Evolutionary conservation across 2,888 invertebrate genomes (phyloP).

Genomic region (Drosophila mettleri): DNA sequence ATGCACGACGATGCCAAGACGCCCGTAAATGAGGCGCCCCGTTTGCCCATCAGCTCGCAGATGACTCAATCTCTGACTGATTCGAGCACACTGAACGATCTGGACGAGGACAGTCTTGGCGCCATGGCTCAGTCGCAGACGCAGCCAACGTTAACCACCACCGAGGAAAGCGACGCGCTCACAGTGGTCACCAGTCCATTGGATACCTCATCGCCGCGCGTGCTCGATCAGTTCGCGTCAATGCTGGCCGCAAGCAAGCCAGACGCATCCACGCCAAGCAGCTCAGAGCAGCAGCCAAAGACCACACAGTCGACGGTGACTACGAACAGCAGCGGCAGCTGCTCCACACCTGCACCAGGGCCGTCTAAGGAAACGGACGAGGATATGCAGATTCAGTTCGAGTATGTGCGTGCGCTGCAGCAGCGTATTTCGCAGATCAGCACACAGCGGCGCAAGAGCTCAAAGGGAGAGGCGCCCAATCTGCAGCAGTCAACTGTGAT

Average conservation of each 20-base stretch:
- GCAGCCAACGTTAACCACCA: slow-evolving; percentile 85
- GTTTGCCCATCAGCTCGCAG: slow-evolving; percentile 31
- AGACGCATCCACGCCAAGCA: slow-evolving; percentile 79
- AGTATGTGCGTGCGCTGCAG: slow-evolving; percentile 89
- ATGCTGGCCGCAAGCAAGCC: slow-evolving; percentile 53
- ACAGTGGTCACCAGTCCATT: slow-evolving; percentile 87
- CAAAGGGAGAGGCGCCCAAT: slow-evolving; percentile 84
- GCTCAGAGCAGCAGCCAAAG: slow-evolving; percentile 83
- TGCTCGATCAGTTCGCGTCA: slow-evolving; percentile 70
- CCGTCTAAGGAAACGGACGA: slow-evolving; percentile 54
- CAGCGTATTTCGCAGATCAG: slow-evolving; percentile 90
- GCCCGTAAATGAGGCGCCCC: slow-evolving; percentile 84
- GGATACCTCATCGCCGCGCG: slow-evolving; percentile 82
- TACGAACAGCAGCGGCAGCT: slow-evolving; percentile 61
- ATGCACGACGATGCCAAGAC: slow-evolving; percentile 84
- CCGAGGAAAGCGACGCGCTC: slow-evolving; percentile 87
- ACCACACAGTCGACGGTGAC: slow-evolving; percentile 79
- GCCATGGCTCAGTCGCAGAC: slow-evolving; percentile 83
- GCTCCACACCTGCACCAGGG: slow-evolving; percentile 41
- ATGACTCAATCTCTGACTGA: slow-evolving; percentile 81
- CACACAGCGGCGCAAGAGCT: slow-evolving; percentile 86
- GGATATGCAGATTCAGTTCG: slow-evolving; percentile 77
- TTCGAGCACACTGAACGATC: slow-evolving; percentile 83
- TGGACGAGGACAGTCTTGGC: slow-evolving; percentile 88
- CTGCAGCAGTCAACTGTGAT: slow-evolving; percentile 81